Conservation (phyloP, 2,888 invertebrate genomes). For the Diarsia brunnea region DNA sequence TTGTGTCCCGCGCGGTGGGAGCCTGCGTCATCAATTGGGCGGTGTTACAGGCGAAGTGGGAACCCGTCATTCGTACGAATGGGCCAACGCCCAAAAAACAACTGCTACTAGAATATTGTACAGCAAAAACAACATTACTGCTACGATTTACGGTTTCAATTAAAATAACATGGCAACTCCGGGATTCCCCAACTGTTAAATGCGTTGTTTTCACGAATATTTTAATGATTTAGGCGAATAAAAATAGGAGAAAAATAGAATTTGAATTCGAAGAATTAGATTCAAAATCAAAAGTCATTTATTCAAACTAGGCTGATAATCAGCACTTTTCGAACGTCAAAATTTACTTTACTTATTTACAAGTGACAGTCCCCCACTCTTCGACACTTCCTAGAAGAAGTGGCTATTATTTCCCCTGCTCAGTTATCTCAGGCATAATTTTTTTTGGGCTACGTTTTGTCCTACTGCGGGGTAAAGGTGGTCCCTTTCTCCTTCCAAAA, state of each 20-base stretch:
- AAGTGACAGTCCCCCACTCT: no score
- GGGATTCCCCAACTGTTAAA: background rate
- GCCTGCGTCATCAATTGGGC: background rate
- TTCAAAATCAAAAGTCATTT: no score
- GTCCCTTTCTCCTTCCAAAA: background rate
- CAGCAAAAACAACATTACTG: background rate
- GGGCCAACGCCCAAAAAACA: conserved; percentile 1
- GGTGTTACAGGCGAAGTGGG: background rate
- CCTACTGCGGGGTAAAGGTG: background rate
- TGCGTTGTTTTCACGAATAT: background rate
- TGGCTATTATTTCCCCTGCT: background rate
- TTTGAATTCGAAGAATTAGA: background rate
- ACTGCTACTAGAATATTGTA: background rate
- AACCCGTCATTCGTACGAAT: background rate
- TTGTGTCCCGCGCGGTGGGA: background rate
- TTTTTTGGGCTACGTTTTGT: background rate
- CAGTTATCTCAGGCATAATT: no score
- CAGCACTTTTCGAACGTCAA: no score
- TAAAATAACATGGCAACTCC: background rate
- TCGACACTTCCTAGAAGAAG: no score
- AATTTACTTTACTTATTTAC: no score
- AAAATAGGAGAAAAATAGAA: background rate
- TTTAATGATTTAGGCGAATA: background rate
- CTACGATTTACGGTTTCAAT: background rate
- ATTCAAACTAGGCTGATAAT: no score